phyloP scores from a whole-genome alignment of 2,113 vertebrate species.

The Nanger granti region DNA sequence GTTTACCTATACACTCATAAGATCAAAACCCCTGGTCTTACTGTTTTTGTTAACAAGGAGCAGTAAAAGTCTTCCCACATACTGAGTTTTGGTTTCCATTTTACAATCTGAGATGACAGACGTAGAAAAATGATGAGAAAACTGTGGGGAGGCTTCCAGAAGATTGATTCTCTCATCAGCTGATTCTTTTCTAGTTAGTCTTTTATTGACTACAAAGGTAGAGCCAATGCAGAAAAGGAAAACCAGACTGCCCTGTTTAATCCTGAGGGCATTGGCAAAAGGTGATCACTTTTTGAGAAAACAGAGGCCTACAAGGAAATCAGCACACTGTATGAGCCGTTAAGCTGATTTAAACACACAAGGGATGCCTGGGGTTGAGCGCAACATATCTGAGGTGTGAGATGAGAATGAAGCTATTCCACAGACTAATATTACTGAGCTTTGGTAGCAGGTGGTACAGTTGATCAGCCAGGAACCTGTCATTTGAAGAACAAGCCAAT shows the following conservation, averaged over 20 bases:
- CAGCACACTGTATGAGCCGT: constrained; percentile 89
- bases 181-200: constrained; percentile 99
- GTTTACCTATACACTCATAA: constrained; percentile 86
- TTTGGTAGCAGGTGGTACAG: constrained; percentile 86
- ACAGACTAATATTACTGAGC: constrained; percentile 89
- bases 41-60: constrained; percentile 90
- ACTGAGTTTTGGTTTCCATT: constrained; percentile 93
- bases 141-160: constrained; percentile 97
- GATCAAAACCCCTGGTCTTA: constrained; percentile 87
- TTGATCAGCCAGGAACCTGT: constrained; percentile 87
- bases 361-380: constrained; percentile 90
- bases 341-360: constrained; percentile 98
- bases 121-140: constrained; percentile 98
- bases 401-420: constrained; percentile 88
- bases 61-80: constrained; percentile 90
- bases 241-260: constrained; percentile 93
- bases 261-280: constrained; percentile 94
- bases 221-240: constrained; percentile 88
- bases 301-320: constrained; percentile 97
- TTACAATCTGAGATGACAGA: constrained; percentile 95
- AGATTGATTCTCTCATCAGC: constrained; percentile 99
- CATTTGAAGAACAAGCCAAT: constrained; percentile 84
- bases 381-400: constrained; percentile 87
- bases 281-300: constrained; percentile 98
- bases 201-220: constrained; percentile 99